Percentiles rank a stretch among this genome's conserved stretches.
These are phyloP conservation scores for Lontra canadensis DNA, from an alignment of 2,113 vertebrate genomes.

Conservation along the genomic window DNA sequence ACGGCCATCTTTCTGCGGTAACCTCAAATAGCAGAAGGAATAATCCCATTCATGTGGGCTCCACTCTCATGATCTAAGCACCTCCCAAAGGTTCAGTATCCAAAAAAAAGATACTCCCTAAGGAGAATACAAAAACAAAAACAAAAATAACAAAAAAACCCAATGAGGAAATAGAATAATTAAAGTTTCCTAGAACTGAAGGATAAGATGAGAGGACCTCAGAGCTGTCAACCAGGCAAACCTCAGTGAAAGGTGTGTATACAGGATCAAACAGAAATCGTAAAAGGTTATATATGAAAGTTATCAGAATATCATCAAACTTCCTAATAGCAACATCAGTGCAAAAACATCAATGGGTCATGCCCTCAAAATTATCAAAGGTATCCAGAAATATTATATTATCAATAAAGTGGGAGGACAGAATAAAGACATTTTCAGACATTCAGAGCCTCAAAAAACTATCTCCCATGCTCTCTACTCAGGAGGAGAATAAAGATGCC, in stretches of 20 bases:
- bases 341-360: background rate
- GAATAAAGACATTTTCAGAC: slow-evolving; percentile 25
- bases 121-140: background rate
- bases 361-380: background rate
- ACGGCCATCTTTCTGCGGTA: background rate
- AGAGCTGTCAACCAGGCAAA: background rate
- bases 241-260: background rate
- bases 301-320: background rate
- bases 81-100: background rate
- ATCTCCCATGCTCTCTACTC: background rate
- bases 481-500: background rate
- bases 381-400: background rate
- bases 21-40: background rate
- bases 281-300: background rate
- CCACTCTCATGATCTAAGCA: background rate
- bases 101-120: background rate
- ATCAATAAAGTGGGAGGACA: background rate
- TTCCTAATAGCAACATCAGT: background rate
- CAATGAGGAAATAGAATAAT: background rate
- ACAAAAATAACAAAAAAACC: background rate
- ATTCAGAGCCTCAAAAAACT: background rate
- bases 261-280: background rate
- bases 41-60: background rate
- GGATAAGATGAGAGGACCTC: background rate
- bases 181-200: background rate